phyloP scores from a whole-genome alignment of 2,113 vertebrate species.

The Triplophysa tibetana region DNA sequence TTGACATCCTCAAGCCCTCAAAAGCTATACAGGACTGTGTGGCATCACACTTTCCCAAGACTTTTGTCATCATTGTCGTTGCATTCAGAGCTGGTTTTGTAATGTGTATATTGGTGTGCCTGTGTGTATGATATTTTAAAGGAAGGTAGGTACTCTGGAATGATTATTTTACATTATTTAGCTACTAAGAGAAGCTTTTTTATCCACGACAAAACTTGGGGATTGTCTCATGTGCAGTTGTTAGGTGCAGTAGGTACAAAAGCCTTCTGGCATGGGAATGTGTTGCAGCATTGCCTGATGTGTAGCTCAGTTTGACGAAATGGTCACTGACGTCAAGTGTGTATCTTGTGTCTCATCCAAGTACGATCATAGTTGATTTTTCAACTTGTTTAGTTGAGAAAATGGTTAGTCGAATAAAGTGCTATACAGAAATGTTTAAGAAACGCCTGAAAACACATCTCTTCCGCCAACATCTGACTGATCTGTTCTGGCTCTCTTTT shows the following conservation, averaged over 20 bases:
- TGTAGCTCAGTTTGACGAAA: not conserved
- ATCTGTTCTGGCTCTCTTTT: no score
- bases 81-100: slow-evolving; percentile 56
- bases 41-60: not conserved
- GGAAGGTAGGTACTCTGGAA: slow-evolving; percentile 4
- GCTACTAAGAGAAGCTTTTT: slow-evolving; percentile 3
- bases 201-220: not conserved
- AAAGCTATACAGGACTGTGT: slow-evolving; percentile 7
- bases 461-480: no score
- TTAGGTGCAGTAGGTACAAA: no score
- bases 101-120: slow-evolving; percentile 62
- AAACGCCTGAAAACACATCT: no score
- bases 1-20: not conserved
- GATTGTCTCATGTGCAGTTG: not conserved
- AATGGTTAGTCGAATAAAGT: slow-evolving; percentile 3
- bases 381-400: not conserved
- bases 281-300: not conserved
- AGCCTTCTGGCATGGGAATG: slow-evolving; percentile 4
- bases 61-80: slow-evolving; percentile 32
- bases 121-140: slow-evolving; percentile 56
- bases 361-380: not conserved
- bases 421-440: not conserved
- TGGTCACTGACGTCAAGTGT: not conserved
- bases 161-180: slow-evolving; percentile 15
- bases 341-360: slow-evolving; percentile 3